A percentile compares a stretch with the other conserved stretches of the same genome.
These are phyloP conservation scores for Hoplodrina blanda DNA, from an alignment of 2,888 invertebrate species.

Conservation along the genomic window DNA sequence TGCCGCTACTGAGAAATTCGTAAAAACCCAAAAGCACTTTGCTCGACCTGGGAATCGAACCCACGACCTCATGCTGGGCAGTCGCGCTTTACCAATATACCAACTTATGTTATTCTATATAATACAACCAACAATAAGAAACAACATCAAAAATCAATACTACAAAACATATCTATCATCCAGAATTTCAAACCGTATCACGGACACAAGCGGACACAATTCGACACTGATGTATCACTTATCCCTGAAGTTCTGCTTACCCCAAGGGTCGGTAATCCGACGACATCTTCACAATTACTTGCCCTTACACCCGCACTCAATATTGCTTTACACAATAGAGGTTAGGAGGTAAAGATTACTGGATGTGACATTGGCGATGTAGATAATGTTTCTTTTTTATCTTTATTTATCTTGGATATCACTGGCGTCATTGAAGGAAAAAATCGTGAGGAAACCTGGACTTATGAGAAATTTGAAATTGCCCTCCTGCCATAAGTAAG, in stretches of 20 bases:
- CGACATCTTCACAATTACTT: slow-evolving; percentile 86
- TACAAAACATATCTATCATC: slow-evolving; percentile 56
- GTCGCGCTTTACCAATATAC: too few relatives aligned
- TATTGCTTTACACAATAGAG: slow-evolving; percentile 81
- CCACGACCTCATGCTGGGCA: too few relatives aligned
- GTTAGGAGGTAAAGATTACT: slow-evolving; percentile 39
- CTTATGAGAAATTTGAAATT: too few relatives aligned
- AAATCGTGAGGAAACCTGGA: too few relatives aligned
- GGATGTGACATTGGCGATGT: slow-evolving; percentile 7
- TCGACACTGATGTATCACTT: slow-evolving; percentile 87
- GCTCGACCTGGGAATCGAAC: too few relatives aligned
- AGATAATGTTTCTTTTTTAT: neutral
- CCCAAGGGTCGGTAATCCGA: slow-evolving; percentile 79
- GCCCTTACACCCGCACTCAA: slow-evolving; percentile 85
- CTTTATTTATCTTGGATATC: too few relatives aligned
- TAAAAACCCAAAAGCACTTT: too few relatives aligned
- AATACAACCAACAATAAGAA: too few relatives aligned
- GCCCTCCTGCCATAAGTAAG: too few relatives aligned
- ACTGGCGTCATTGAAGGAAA: too few relatives aligned
- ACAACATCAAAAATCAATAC: slow-evolving; percentile 20
- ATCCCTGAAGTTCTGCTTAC: slow-evolving; percentile 67
- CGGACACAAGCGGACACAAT: slow-evolving; percentile 69
- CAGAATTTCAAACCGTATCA: slow-evolving; percentile 54
- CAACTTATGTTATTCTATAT: too few relatives aligned
- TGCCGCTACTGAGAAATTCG: too few relatives aligned